Evolutionary conservation across 2,797 vertebrate genomes (phyloP).

Genomic region (Denticeps clupeoides): DNA sequence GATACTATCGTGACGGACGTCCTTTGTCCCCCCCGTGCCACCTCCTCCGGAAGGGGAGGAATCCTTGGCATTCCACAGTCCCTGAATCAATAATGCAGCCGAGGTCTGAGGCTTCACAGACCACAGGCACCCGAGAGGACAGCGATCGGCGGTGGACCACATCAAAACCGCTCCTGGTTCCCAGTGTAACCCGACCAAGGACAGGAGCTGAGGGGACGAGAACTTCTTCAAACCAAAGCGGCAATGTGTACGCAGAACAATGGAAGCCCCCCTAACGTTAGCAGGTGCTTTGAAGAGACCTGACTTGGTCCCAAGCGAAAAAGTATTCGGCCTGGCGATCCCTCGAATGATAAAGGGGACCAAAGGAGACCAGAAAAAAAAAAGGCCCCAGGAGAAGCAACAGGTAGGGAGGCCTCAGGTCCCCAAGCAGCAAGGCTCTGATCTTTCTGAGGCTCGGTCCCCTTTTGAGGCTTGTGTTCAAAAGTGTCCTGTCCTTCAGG

Average conservation of each 20-base stretch:
- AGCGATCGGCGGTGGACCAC: too few relatives aligned
- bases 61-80: not conserved
- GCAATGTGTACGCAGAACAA: constrained; percentile 5
- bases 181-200: too few relatives aligned
- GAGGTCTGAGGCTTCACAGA: not conserved
- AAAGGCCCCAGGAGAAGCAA: constrained; percentile 31
- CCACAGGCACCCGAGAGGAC: not conserved
- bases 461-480: constrained; percentile 40
- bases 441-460: constrained; percentile 31
- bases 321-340: constrained; percentile 24
- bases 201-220: not conserved
- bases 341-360: constrained; percentile 33
- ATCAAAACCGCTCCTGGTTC: too few relatives aligned
- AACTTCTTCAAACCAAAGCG: not conserved
- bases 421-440: constrained; percentile 34
- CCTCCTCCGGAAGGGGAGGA: not conserved
- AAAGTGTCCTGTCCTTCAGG: constrained; percentile 39
- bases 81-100: not conserved
- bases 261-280: constrained; percentile 10
- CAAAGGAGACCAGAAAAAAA: constrained; percentile 13
- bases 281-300: constrained; percentile 27
- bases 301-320: constrained; percentile 19
- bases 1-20: constrained; percentile 42
- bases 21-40: not conserved
- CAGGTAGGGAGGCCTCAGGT: constrained; percentile 34